A percentile compares a stretch with the other conserved stretches of the same genome.
These are phyloP conservation scores for Otolemur garnettii DNA, from an alignment of 2,113 vertebrate species.

Conservation along the genomic window DNA sequence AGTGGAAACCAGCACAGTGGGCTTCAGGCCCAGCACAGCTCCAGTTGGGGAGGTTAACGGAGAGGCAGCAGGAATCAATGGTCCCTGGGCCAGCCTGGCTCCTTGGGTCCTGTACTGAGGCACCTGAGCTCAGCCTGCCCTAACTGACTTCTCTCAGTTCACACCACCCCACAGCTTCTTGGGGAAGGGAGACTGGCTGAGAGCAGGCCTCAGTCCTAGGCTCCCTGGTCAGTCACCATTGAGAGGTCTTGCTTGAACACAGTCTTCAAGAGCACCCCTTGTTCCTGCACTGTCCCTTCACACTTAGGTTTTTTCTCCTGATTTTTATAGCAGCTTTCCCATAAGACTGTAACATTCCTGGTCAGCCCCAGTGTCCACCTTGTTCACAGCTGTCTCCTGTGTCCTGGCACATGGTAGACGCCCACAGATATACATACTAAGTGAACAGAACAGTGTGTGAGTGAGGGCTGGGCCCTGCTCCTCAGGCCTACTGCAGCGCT, in stretches of 20 bases:
- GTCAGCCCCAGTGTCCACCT: background rate
- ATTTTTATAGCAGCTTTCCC: background rate
- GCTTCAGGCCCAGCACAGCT: background rate
- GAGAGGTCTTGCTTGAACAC: background rate
- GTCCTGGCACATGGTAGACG: accelerated
- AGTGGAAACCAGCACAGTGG: background rate
- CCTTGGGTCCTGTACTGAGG: accelerated
- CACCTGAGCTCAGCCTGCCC: background rate
- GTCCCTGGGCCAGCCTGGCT: background rate
- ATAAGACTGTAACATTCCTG: background rate
- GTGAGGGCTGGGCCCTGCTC: accelerated
- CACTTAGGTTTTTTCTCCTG: background rate
- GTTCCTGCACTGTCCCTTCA: background rate
- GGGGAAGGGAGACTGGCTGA: accelerated
- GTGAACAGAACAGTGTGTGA: background rate
- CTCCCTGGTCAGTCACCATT: background rate
- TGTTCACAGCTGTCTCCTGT: accelerated
- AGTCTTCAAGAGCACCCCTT: background rate
- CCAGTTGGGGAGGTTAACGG: accelerated
- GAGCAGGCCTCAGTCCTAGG: background rate
- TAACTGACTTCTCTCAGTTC: background rate
- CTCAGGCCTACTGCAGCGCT: background rate
- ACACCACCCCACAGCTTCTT: accelerated
- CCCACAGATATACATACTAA: accelerated
- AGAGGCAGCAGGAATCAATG: accelerated